Evolutionary conservation across 53 echinoderm and acorn worm genomes (phyloP).

Genomic region (Temnopleurus reevesii): DNA sequence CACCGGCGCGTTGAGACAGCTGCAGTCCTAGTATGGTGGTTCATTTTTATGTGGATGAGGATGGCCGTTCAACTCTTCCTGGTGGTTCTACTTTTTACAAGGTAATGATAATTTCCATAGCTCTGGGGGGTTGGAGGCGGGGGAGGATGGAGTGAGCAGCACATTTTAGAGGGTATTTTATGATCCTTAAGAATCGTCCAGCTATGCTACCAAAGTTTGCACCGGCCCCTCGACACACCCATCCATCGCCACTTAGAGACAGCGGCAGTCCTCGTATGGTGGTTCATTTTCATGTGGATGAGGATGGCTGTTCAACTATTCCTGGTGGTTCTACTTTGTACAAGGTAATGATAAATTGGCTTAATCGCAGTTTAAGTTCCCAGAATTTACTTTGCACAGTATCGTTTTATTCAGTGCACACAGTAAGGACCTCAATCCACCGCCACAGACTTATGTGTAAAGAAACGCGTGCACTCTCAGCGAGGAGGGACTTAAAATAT

Average conservation of each 20-base stretch:
- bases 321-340: constrained; percentile 53
- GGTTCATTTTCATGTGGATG: constrained; percentile 69
- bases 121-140: no score
- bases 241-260: constrained; percentile 79
- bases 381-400: no score
- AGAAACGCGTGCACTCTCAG: no score
- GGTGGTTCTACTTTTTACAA: constrained; percentile 58
- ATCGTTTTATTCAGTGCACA: no score
- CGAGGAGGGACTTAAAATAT: no score
- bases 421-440: no score
- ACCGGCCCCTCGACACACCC: constrained; percentile 74
- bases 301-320: constrained; percentile 44
- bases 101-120: background rate
- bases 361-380: no score
- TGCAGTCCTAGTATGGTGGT: constrained; percentile 67
- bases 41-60: constrained; percentile 68
- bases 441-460: no score
- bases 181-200: no score
- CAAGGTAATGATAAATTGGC: constrained; percentile 51
- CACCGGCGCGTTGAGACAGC: constrained; percentile 78
- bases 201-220: constrained; percentile 61
- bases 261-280: constrained; percentile 64
- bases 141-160: no score
- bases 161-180: no score
- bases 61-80: constrained; percentile 32